Base-by-base conservation (phyloP, 2,113 vertebrate species). In the Miniopterus natalensis region DNA sequence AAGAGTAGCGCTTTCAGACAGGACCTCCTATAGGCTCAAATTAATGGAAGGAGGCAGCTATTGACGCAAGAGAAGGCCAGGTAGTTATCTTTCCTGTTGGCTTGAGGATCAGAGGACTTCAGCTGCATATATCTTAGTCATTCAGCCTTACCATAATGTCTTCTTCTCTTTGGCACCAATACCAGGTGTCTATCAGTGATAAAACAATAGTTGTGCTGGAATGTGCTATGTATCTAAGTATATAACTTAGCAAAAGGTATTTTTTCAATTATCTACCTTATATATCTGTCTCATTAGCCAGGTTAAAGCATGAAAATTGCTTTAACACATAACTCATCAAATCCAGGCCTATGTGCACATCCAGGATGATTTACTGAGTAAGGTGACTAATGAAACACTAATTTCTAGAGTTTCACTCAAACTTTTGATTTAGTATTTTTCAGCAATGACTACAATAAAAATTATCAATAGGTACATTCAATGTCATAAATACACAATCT, bases 11-110 rank as follows among this genome's bases (percentile, higher is more conserved):
- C 10, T 25, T 68, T 14, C 18, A 71, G 13, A 73, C 4, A 57
- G 1, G 10, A 12, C 10, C 29, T 57, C 71, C 31, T 53, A 10
- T 87, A n/a, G 8, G 42, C 73, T 53, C n/a, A 66, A 40, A 61
- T n/a, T n/a, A 23, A n/a, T 40, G 8, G 36, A 75, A n/a, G 12
- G 8, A 53, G 2, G 6, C 51, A 45, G 8, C 31, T 55, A 13
- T 29, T 3, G 8, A 8, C 2, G 0, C 9, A 68, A 36, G 57
- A 49, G 9, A 81, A 79, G 15, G 13, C 9, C 17, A 59, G 66
- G 8, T 10, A 45, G 5, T 8, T 63, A n/a, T 7, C 2, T 14
- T 17, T 8, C 6, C 1, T 29, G 1, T 11, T 45, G 47, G 5
- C 36, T 27, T 74, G 47, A 61, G 14, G 18, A 73, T 29, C 59